A percentile compares a stretch with the other conserved stretches of the same genome.
These are phyloP conservation scores for Lichenostomus cassidix DNA, from an alignment of 2,113 vertebrate species.

Conservation along the genomic window DNA sequence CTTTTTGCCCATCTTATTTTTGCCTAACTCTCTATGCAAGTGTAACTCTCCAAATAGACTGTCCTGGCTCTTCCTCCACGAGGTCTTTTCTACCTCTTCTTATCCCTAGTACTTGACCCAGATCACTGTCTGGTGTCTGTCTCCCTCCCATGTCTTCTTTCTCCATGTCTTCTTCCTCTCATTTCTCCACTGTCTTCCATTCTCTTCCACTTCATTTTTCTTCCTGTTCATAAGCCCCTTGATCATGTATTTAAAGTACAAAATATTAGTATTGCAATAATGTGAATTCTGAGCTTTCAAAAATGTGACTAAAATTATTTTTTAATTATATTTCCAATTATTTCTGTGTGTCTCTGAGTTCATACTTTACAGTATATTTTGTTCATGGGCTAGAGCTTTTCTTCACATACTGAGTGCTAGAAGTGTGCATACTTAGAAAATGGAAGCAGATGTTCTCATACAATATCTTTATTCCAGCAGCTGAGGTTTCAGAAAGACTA, in stretches of 20 bases:
- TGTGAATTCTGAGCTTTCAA: neutral
- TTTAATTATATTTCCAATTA: neutral
- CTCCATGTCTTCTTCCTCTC: neutral
- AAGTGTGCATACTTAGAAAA: neutral
- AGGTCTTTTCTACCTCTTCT: neutral
- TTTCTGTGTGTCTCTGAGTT: neutral
- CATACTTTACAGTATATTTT: neutral
- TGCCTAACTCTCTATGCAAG: neutral
- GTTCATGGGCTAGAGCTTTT: neutral
- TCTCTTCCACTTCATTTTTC: neutral
- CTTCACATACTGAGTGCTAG: neutral
- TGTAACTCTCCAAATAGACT: neutral
- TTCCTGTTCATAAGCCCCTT: neutral
- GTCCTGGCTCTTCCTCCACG: neutral
- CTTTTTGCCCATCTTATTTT: neutral
- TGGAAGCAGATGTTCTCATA: slow-evolving; percentile 31
- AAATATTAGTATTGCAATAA: neutral
- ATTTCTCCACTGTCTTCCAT: neutral
- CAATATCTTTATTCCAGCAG: slow-evolving; percentile 32
- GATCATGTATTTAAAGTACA: neutral
- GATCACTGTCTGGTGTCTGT: neutral
- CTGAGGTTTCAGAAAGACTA: slow-evolving; percentile 42
- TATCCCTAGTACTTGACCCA: neutral
- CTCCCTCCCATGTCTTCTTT: neutral
- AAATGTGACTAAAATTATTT: neutral